A percentile compares a stretch with the other conserved stretches of the same genome.
Conservation (phyloP, 1,140 invertebrate genomes). For the Phymastichus coffea region DNA sequence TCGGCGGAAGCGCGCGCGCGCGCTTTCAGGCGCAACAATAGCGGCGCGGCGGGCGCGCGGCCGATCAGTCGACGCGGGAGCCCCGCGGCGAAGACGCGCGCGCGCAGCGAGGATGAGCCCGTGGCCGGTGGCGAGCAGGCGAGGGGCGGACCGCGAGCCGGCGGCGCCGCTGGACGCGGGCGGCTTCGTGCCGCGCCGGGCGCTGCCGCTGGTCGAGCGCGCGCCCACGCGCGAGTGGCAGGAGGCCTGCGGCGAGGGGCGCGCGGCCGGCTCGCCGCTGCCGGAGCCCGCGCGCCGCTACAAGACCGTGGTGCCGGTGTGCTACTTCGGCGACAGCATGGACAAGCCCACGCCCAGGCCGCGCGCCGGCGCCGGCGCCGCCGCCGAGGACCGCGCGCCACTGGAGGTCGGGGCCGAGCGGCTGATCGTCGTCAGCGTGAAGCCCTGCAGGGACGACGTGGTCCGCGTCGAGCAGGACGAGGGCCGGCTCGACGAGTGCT, state of each 20-base stretch:
- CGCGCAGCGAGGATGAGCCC: background rate
- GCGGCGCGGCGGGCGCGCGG: background rate
- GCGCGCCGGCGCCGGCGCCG: conserved; percentile 16
- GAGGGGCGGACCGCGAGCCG: background rate
- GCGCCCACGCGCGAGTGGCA: conserved; percentile 56
- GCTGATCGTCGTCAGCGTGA: conserved; percentile 56
- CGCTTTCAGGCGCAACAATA: background rate
- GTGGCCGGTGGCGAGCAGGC: background rate
- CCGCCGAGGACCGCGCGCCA: conserved; percentile 32
- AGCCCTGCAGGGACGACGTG: conserved; percentile 54
- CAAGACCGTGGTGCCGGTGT: conserved; percentile 69
- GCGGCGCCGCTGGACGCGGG: conserved; percentile 26
- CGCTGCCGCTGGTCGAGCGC: conserved; percentile 56
- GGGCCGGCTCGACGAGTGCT: conserved; percentile 50
- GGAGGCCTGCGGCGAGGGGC: conserved; percentile 57
- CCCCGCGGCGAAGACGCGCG: conserved; percentile 37
- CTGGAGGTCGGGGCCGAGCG: conserved; percentile 47
- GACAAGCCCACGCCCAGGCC: conserved; percentile 34
- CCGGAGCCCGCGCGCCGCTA: conserved; percentile 55
- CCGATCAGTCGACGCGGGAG: conserved; percentile 13
- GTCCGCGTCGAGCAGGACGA: conserved; percentile 55
- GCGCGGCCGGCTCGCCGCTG: conserved; percentile 48
- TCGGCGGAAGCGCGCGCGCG: no score
- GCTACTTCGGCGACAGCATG: conserved; percentile 67
- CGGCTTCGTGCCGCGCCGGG: conserved; percentile 61